These are phyloP conservation scores for Dryococelus australis DNA, from an alignment of 2,888 invertebrate genomes.

Conservation along the genomic window DNA sequence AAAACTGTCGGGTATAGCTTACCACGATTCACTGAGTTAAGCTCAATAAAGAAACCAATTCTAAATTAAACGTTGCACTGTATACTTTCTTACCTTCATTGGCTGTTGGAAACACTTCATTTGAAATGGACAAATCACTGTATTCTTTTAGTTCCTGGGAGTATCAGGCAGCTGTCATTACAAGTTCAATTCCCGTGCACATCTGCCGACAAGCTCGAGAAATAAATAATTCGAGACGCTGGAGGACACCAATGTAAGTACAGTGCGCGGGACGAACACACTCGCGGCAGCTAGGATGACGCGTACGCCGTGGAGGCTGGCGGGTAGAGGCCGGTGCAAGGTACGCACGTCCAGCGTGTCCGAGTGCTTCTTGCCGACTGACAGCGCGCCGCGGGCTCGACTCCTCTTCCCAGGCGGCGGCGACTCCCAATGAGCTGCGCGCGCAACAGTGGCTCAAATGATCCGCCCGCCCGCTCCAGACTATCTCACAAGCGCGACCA, in stretches of 20 bases:
- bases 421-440: background rate
- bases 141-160: background rate
- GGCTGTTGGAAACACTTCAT: background rate
- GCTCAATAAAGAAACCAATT: too few species aligned
- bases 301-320: background rate
- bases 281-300: background rate
- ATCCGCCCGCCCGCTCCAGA: background rate
- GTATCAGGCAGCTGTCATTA: background rate
- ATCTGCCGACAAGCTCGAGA: background rate
- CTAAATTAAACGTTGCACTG: too few species aligned
- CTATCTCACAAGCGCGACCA: background rate
- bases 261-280: background rate
- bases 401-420: background rate
- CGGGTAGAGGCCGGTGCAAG: background rate
- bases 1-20: too few species aligned
- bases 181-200: background rate
- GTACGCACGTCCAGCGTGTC: background rate
- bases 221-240: too few species aligned
- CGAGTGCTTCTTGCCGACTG: slow-evolving; percentile 1
- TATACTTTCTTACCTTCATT: background rate
- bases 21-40: too few species aligned
- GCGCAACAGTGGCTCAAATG: background rate
- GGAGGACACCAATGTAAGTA: background rate
- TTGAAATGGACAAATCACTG: background rate
- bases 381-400: background rate